Conservation (phyloP, 2,888 invertebrate genomes). For the Ariolimax columbianus region DNA sequence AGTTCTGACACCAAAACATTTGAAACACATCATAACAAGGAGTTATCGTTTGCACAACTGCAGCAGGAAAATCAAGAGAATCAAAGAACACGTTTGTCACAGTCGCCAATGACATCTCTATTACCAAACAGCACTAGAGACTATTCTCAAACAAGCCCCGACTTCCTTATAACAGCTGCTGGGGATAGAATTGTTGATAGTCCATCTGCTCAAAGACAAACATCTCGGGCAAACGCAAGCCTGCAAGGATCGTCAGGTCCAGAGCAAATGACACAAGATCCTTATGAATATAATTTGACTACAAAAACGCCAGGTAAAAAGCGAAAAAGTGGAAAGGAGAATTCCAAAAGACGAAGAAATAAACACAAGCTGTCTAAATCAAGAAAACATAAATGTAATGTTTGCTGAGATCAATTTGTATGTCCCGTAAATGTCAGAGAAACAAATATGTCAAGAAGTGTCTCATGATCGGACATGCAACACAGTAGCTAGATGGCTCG, state of each 20-base stretch:
- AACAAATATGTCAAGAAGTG: no score
- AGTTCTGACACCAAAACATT: not conserved
- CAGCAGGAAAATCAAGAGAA: not conserved
- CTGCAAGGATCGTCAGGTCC: not conserved
- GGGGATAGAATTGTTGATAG: not conserved
- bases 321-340: not conserved
- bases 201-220: not conserved
- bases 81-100: not conserved
- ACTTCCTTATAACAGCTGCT: not conserved
- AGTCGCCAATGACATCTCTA: not conserved
- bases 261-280: not conserved
- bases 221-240: not conserved
- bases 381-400: not conserved
- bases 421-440: no score
- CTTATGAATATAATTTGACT: not conserved
- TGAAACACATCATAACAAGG: not conserved
- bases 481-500: no score
- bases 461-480: no score
- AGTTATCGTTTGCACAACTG: not conserved
- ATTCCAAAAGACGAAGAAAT: not conserved
- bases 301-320: not conserved
- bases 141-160: not conserved
- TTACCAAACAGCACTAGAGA: not conserved
- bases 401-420: not conserved
- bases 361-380: not conserved